Conservation (phyloP, 2,113 vertebrate genomes). For the Probosciger aterrimus region DNA sequence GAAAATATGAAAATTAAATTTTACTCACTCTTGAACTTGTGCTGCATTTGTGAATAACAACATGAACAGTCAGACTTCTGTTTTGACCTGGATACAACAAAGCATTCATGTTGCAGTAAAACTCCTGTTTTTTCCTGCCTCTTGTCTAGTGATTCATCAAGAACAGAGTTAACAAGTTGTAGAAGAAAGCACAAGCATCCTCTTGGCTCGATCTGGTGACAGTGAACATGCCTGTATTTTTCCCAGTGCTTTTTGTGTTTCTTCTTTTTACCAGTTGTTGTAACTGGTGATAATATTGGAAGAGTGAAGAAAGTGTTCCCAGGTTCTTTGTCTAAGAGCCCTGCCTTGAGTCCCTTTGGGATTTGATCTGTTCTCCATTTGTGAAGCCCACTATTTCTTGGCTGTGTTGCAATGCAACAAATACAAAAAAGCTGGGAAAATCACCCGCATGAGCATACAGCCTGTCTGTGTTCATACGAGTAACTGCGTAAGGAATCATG, state of each 20-base stretch:
- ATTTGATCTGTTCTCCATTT: not conserved
- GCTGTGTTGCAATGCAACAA: not conserved
- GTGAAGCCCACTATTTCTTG: not conserved
- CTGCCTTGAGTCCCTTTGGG: not conserved
- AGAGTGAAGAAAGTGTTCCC: not conserved
- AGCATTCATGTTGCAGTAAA: not conserved
- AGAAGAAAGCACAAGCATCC: not conserved
- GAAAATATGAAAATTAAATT: not conserved
- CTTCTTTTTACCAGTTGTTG: not conserved
- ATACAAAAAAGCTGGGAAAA: not conserved
- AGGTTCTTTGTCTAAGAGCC: not conserved
- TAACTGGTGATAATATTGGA: not conserved
- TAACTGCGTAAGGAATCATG: not conserved
- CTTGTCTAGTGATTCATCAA: not conserved
- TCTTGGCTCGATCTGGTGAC: not conserved
- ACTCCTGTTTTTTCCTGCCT: not conserved
- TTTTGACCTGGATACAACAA: not conserved
- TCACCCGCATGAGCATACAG: fast-evolving
- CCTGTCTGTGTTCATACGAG: not conserved
- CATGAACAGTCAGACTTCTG: not conserved
- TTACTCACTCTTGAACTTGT: not conserved
- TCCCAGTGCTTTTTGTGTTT: not conserved
- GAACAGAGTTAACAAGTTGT: not conserved
- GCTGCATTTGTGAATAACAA: not conserved
- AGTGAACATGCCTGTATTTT: not conserved